phyloP scores from a whole-genome alignment of 2,113 vertebrate species.

The Perca fluviatilis region DNA sequence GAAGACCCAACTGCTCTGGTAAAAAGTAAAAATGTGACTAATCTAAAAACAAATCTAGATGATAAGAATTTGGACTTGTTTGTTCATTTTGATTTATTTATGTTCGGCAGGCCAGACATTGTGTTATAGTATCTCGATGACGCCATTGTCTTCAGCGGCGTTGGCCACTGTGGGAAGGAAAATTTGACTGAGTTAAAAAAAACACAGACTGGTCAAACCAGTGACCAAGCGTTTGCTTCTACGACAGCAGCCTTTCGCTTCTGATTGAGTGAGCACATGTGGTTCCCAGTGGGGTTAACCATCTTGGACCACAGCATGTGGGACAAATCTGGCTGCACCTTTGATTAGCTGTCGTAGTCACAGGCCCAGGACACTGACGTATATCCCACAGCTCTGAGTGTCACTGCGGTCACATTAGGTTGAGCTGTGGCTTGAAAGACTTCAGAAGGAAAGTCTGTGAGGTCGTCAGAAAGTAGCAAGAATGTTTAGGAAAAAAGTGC shows the following conservation, averaged over 20 bases:
- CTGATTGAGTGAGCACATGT: slow-evolving; percentile 60
- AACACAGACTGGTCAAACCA: slow-evolving; percentile 25
- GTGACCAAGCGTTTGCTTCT: slow-evolving; percentile 33
- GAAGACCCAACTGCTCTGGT: neutral
- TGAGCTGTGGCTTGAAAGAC: slow-evolving; percentile 38
- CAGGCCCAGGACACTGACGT: slow-evolving; percentile 61
- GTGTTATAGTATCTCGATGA: slow-evolving; percentile 24
- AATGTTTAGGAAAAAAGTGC: slow-evolving; percentile 47
- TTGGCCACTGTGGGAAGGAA: slow-evolving; percentile 22
- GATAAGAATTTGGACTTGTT: neutral
- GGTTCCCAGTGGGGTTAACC: slow-evolving; percentile 61
- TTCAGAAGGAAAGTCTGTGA: slow-evolving; percentile 48
- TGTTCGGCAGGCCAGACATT: neutral
- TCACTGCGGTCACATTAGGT: slow-evolving; percentile 69
- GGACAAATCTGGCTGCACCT: slow-evolving; percentile 66
- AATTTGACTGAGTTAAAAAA: slow-evolving; percentile 38
- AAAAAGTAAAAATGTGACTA: too few relatives aligned
- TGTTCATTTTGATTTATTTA: neutral
- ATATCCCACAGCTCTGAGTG: slow-evolving; percentile 60
- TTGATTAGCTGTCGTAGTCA: slow-evolving; percentile 55
- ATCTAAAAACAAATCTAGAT: too few relatives aligned
- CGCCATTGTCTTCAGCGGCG: slow-evolving; percentile 16
- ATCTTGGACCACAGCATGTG: slow-evolving; percentile 67
- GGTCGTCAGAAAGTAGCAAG: slow-evolving; percentile 48
- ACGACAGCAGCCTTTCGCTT: slow-evolving; percentile 33